Evolutionary conservation across 2,888 invertebrate species (phyloP), one percentile per base, ranked within the genome.

Genomic region (Neria commutata): DNA sequence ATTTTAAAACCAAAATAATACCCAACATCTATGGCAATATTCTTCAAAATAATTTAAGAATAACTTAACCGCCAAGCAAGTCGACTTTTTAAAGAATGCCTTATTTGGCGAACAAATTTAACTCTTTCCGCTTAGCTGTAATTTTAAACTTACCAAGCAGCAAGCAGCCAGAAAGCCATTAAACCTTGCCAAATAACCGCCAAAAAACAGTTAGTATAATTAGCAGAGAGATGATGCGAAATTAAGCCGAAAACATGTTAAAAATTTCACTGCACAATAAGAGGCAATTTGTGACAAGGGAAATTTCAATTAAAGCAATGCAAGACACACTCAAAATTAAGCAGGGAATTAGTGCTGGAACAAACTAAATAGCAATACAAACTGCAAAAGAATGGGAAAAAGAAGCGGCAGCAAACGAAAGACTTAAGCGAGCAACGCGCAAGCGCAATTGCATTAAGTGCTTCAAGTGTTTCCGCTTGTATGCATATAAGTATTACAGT

Each of bases 401-500:
- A 37, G n/a, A 37, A 37, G 4, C 14, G n/a, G n/a, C n/a, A n/a
- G 21, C 17, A 42, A 42, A 42, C 42, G 21, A 42, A 42, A 42
- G 42, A 42, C 42, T 42, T 19, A 42, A 42, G 42, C 42, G 42
- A 42, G 42, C 42, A 42, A 42, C 42, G 29, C 11, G 29, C 29
- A 29, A 29, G 11, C 29, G 11, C 29, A 29, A 6, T 8, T 11
- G 11, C 29, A 29, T 11, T 8, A 6, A 29, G 6, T 8, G 6
- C 6, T 11, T 8, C 29, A 29, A 6, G 11, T 11, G 29, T 11
- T 8, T 29, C 6, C 29, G 6, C 6, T 8, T 6, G 29, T 29
- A 29, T 29, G 29, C 29, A 29, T 29, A 29, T 29, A 29, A 8
- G 42, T 21, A 11, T 19, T n/a, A n/a, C n/a, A 42, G 5, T 42